Evolutionary conservation across 2,113 vertebrate species (phyloP).

Genomic region (Ictalurus furcatus): DNA sequence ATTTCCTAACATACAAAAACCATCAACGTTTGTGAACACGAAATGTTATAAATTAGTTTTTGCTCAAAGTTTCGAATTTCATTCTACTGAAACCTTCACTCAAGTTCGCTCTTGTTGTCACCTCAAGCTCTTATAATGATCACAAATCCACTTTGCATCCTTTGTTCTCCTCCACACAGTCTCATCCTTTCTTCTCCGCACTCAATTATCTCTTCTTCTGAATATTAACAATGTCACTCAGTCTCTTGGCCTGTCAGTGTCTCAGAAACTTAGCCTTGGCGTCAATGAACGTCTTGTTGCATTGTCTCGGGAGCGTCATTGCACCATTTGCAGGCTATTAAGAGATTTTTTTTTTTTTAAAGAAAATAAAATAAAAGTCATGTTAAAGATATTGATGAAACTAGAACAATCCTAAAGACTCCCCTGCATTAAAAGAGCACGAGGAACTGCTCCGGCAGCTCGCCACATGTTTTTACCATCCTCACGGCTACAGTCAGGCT

Average conservation of each 20-base stretch:
- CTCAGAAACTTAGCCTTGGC: background rate
- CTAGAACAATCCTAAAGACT: background rate
- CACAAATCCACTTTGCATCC: background rate
- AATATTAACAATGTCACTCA: conserved; percentile 1
- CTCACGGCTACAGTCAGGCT: background rate
- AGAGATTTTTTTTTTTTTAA: background rate
- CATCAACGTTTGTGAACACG: background rate
- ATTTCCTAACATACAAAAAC: background rate
- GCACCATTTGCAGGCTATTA: background rate
- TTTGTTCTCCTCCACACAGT: background rate
- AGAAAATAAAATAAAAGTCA: background rate
- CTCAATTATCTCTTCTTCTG: background rate
- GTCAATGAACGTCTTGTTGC: no score
- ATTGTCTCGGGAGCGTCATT: background rate
- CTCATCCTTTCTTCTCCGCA: background rate
- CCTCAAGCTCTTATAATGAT: background rate
- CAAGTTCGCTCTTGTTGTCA: background rate
- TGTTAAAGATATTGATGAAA: background rate
- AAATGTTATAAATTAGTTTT: background rate
- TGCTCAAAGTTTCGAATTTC: background rate
- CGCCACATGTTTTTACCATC: background rate
- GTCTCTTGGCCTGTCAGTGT: background rate
- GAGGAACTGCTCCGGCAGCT: background rate
- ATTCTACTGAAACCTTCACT: background rate
- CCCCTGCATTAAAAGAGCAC: background rate